A percentile compares a stretch with the other conserved stretches of the same genome.
Evolutionary conservation across 2,113 vertebrate genomes (phyloP).

Genomic region (Drymodes brunneopygia): DNA sequence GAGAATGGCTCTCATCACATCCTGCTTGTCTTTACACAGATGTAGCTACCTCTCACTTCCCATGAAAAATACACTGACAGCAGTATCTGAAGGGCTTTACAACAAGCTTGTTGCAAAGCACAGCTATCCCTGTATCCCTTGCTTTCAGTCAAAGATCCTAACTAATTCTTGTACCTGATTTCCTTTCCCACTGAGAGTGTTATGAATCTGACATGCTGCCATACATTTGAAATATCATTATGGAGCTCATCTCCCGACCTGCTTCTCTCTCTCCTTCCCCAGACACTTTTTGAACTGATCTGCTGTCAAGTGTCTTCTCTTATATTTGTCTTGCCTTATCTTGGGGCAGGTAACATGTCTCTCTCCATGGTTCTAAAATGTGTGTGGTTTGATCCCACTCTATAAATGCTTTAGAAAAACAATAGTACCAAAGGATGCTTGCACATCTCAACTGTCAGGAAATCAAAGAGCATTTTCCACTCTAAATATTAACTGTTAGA

Average conservation of each 20-base stretch:
- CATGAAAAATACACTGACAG: background rate
- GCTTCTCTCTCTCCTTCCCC: background rate
- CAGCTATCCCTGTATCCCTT: background rate
- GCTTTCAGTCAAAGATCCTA: background rate
- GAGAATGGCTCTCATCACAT: background rate
- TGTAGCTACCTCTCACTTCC: background rate
- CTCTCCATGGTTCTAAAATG: background rate
- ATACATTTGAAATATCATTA: background rate
- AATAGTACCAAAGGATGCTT: background rate
- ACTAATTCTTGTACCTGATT: background rate
- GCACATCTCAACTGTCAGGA: background rate
- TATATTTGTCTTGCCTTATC: background rate
- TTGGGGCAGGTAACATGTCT: background rate
- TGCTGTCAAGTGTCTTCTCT: background rate
- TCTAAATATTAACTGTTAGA: conserved; percentile 30
- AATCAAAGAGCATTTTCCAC: conserved; percentile 33
- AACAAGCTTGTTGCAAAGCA: background rate
- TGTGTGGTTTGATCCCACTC: background rate
- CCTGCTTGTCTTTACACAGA: background rate
- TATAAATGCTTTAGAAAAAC: conserved; percentile 33
- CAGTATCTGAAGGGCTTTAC: background rate
- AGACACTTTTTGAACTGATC: background rate
- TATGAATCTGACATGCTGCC: background rate
- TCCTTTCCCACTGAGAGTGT: background rate
- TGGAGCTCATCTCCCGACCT: background rate